A percentile compares a stretch with the other conserved stretches of the same genome.
phyloP scores from a whole-genome alignment of 2,888 invertebrate genomes.

The Monoplex corrugatus region DNA sequence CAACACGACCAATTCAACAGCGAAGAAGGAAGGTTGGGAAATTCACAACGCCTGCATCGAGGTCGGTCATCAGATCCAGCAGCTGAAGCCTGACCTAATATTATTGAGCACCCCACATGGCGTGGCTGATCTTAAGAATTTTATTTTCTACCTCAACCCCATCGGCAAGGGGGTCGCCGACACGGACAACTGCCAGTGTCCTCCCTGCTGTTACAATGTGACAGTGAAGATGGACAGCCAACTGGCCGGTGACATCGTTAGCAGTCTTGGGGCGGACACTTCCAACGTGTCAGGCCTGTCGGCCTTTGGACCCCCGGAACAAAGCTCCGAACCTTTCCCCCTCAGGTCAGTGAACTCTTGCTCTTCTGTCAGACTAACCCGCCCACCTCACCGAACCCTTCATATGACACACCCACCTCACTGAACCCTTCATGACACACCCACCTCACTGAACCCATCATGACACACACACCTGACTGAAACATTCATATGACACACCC shows the following conservation, averaged over 20 bases:
- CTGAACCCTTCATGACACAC: too few relatives aligned
- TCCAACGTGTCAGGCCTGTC: conserved; percentile 64
- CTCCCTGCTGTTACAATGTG: conserved; percentile 65
- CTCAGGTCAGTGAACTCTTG: conserved; percentile 63
- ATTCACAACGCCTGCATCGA: conserved; percentile 62
- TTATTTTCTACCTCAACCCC: conserved; percentile 64
- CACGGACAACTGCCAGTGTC: conserved; percentile 66
- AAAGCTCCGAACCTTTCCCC: conserved; percentile 64
- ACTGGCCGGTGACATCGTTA: conserved; percentile 54
- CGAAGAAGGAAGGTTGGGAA: conserved; percentile 60
- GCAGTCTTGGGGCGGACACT: conserved; percentile 50
- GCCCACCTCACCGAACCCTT: too few relatives aligned
- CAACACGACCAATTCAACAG: conserved; percentile 66
- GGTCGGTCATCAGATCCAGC: conserved; percentile 60
- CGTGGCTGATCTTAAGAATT: conserved; percentile 64
- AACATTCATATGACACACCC: too few relatives aligned
- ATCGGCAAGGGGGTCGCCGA: conserved; percentile 58
- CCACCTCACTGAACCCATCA: too few relatives aligned
- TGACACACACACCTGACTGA: too few relatives aligned
- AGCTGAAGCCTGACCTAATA: conserved; percentile 61
- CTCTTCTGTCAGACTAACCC: too few relatives aligned
- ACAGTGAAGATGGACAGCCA: conserved; percentile 57
- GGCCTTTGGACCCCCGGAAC: conserved; percentile 66
- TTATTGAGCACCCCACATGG: conserved; percentile 68
- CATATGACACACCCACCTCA: too few relatives aligned